Conservation (phyloP, 2,888 invertebrate species). For the Arge pagana region DNA sequence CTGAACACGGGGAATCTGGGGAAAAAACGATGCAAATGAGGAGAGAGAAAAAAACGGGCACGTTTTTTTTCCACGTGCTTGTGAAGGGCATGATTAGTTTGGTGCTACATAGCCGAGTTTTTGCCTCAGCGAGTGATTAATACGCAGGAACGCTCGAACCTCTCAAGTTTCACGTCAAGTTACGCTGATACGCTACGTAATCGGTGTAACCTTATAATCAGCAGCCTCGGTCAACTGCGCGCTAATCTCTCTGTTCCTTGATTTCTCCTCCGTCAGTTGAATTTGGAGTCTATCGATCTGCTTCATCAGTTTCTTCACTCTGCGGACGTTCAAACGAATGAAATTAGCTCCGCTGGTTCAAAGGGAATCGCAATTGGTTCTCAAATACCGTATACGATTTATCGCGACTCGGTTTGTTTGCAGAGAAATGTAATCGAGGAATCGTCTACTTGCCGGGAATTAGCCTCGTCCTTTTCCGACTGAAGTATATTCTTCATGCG, state of each 20-base stretch:
- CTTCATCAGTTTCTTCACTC: constrained; percentile 80
- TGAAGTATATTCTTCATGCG: constrained; percentile 67
- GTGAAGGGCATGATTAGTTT: no score
- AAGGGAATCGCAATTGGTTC: neutral
- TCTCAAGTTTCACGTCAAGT: neutral
- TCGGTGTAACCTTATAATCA: constrained; percentile 74
- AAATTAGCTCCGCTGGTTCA: neutral
- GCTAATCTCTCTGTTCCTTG: constrained; percentile 82
- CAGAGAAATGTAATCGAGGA: no score
- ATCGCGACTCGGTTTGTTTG: no score
- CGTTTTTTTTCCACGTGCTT: no score
- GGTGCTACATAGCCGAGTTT: no score
- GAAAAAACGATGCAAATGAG: neutral
- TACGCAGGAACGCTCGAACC: neutral
- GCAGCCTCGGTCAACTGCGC: constrained; percentile 84
- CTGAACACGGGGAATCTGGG: neutral
- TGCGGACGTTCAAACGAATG: no score
- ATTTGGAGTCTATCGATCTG: constrained; percentile 81
- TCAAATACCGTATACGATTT: neutral
- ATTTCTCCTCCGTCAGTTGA: constrained; percentile 81
- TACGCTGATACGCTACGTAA: neutral
- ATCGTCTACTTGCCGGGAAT: constrained; percentile 52
- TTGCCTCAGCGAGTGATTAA: neutral
- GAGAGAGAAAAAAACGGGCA: no score
- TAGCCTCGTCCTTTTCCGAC: constrained; percentile 60